Base-by-base conservation (phyloP, 2,888 invertebrate genomes). In the Busseola fusca region DNA sequence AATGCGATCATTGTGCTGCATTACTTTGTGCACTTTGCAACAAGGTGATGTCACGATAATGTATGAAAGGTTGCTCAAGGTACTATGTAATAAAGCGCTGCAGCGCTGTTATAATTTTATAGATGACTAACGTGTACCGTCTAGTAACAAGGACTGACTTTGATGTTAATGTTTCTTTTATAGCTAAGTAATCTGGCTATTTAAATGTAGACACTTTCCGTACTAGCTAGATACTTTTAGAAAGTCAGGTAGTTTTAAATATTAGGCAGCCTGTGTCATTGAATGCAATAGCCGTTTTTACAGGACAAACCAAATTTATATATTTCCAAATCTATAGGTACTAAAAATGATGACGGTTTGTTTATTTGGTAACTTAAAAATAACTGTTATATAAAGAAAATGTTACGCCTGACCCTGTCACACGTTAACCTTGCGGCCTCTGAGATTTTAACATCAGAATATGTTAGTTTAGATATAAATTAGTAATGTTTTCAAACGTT, bases 401-500 rank as follows among this genome's bases (percentile, higher is more conserved):
- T 60, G 14, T 57, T 78, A 54, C 21, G 48, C 25, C 14, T 60
- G 65, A 57, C 81, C 76, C 58, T 66, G 69, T 66, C 58, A 69
- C 42, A 59, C 37, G 34, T 64, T 64, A 72, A 68, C 76, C 81
- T 76, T 80, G 69, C 50, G 54, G 63, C 50, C 37, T 66, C 67
- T 30, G 67, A 58, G 18, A 80, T 69, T 63, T 80, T 64, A 56
- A 58, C 62, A 65, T 56, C 37, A 75, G 50, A 30, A 40, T 63
- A 30, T 34, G n/a, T 63, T 66, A 30, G 45, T 60, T 40, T 45
- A 57, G 16, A 42, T 69, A 62, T 42, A 48, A 64, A 45, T 21
- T 27, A 68, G 64, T 58, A 21, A 14, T 50, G 27, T 69, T 45
- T 60, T 30, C 25, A 58, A 71, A 12, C 57, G 6, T 52, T 37